A percentile compares a stretch with the other conserved stretches of the same genome.
These are phyloP conservation scores for Drosophila albomicans DNA, from an alignment of 1,140 invertebrate species.

Conservation along the genomic window DNA sequence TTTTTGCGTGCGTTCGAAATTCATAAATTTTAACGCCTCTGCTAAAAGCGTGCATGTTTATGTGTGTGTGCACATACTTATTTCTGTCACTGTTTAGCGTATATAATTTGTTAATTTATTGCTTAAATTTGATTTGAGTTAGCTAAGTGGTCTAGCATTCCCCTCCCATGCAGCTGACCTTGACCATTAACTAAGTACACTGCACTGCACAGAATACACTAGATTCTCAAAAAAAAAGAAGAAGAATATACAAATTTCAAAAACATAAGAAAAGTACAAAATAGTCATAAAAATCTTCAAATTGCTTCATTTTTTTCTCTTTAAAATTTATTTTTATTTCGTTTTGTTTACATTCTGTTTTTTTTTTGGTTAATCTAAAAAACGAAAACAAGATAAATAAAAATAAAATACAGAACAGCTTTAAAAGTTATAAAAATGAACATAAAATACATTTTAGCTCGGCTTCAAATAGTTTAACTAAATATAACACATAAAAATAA, in stretches of 20 bases:
- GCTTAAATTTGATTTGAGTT: slow-evolving; percentile 64
- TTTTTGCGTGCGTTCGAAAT: slow-evolving; percentile 23
- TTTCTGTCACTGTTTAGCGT: slow-evolving; percentile 58
- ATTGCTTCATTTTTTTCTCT: neutral
- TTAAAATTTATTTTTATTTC: slow-evolving; percentile 4
- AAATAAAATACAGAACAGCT: slow-evolving; percentile 30
- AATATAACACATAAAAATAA: neutral
- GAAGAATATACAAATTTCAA: slow-evolving; percentile 37
- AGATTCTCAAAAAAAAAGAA: neutral
- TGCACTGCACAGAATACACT: slow-evolving; percentile 10
- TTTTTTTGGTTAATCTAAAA: too few relatives aligned
- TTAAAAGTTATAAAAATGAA: slow-evolving; percentile 30
- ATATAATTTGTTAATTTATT: slow-evolving; percentile 65
- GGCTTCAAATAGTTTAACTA: slow-evolving; percentile 46
- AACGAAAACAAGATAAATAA: neutral
- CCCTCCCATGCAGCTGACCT: slow-evolving; percentile 22
- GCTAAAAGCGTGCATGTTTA: slow-evolving; percentile 24
- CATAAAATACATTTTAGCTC: slow-evolving; percentile 39
- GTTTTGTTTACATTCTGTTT: neutral
- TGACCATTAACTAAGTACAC: slow-evolving; percentile 27
- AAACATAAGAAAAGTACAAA: slow-evolving; percentile 62
- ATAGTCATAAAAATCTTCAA: slow-evolving; percentile 50
- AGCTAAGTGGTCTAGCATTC: slow-evolving; percentile 23
- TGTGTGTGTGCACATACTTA: slow-evolving; percentile 42
- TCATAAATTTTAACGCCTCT: slow-evolving; percentile 61